Conservation (phyloP, 1,140 invertebrate genomes). For the Bombus waltoni region DNA sequence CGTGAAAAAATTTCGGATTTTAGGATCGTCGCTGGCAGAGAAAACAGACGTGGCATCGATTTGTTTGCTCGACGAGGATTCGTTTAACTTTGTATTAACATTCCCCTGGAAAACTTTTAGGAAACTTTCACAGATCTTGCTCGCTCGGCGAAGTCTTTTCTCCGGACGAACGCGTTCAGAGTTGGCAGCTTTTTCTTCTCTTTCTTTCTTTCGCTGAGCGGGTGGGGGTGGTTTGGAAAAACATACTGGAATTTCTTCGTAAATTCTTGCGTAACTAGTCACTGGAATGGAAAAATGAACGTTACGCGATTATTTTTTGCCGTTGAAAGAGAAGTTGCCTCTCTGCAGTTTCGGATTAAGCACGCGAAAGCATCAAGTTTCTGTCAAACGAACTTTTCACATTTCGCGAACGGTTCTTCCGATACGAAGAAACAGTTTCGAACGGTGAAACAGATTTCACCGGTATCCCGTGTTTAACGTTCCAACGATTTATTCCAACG, state of each 20-base stretch:
- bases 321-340: background rate
- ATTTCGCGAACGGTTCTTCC: too few species aligned
- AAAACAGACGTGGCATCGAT: constrained; percentile 11
- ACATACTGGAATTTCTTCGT: background rate
- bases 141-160: too few species aligned
- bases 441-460: too few species aligned
- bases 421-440: too few species aligned
- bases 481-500: too few species aligned
- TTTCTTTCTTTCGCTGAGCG: background rate
- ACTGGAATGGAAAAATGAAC: background rate
- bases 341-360: background rate
- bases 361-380: background rate
- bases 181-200: background rate
- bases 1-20: constrained; percentile 27
- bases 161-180: background rate
- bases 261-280: background rate
- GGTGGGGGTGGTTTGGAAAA: background rate
- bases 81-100: constrained; percentile 40
- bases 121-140: background rate
- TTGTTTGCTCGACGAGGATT: constrained; percentile 30
- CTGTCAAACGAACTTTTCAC: too few species aligned
- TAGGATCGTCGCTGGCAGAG: background rate
- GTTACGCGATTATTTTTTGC: background rate
- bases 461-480: too few species aligned
- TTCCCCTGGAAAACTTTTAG: background rate